A percentile compares a stretch with the other conserved stretches of the same genome.
Conservation (phyloP, 2,113 vertebrate species). For the Sisor rabdophorus region DNA sequence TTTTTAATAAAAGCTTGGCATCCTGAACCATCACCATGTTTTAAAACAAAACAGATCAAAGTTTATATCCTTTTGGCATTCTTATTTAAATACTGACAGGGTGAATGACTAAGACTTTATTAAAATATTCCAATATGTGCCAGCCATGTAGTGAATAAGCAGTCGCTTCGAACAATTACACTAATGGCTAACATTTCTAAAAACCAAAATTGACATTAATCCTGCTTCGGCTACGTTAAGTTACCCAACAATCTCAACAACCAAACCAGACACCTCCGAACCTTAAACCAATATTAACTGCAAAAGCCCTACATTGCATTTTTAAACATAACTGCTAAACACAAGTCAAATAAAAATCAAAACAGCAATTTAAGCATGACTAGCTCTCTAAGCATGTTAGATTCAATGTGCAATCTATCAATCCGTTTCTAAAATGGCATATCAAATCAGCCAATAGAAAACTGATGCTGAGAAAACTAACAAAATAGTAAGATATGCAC, state of each 20-base stretch:
- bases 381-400: no score
- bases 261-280: background rate
- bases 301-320: background rate
- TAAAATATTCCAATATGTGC: background rate
- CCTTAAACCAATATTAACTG: background rate
- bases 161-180: background rate
- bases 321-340: no score
- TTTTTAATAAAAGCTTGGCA: slow-evolving; percentile 16
- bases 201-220: background rate
- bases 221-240: background rate
- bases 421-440: no score
- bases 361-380: no score
- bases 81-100: background rate
- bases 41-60: slow-evolving; percentile 32
- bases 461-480: no score
- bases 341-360: no score
- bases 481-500: no score
- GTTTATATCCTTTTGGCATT: slow-evolving; percentile 42
- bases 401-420: no score
- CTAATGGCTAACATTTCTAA: background rate
- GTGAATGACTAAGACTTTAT: slow-evolving; percentile 6
- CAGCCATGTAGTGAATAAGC: slow-evolving; percentile 3
- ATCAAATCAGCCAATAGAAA: no score
- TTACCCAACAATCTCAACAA: background rate
- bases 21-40: slow-evolving; percentile 1